Evolutionary conservation across 2,888 invertebrate species (phyloP), one percentile per base, ranked within the genome.

Genomic region (Melieria omissa): DNA sequence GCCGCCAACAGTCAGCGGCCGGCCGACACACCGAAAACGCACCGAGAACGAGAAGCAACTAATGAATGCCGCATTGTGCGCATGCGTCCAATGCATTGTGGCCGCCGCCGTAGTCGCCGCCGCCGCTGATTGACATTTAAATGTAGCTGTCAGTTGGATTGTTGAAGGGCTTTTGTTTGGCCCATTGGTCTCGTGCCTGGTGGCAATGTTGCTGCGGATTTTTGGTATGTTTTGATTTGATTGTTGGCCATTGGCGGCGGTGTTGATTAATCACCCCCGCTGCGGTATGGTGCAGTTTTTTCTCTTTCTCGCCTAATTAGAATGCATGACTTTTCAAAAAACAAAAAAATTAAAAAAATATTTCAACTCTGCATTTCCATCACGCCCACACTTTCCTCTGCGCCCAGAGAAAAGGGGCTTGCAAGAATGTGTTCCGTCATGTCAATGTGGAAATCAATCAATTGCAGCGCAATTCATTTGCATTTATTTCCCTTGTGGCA

Each of bases 111-210:
- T 80, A 73, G 75, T 60, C 75, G 75, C 29, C 73, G 75, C 62
- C 75, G 75, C 29, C 29, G 77, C 66, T 69, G 80, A 80, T 80
- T 80, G 80, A 80, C 80, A 79, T 79, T 80, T 80, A 80, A 80
- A 73, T 64, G 67, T 58, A 63, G 63, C 63, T 73, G 73, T 73
- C 70, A 73, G 62, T 57, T 10, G 47, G 14, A 29, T 61, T 74
- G 52, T 29, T 29, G 29, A 29, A 29, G 29, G 29, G 29, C 29
- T 29, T 29, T 29, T 29, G 29, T 14, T 54, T 65, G 44, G 55
- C 65, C 14, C 47, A 47, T 55, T 64, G 42, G 64, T 46, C 54
- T 72, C 14, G 63, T 41, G 12, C 58, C 29, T 60, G 57, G 49
- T 70, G 54, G 46, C 29, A 29, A 57, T 70, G 57, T 49, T 70